Conservation (phyloP, 2,113 vertebrate genomes). For the Aleadryas rufinucha region DNA sequence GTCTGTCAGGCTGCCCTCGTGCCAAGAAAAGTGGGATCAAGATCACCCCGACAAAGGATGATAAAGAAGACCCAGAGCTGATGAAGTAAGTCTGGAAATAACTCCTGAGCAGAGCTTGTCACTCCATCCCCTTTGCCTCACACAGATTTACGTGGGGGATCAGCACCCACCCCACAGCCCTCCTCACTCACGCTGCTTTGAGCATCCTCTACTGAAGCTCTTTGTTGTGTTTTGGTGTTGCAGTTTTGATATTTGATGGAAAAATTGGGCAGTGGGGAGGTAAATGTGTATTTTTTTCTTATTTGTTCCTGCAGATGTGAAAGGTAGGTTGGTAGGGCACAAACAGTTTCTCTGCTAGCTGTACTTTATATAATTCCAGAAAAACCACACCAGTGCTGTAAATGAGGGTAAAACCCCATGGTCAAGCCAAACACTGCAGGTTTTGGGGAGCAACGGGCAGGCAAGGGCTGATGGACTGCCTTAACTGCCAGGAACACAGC, state of each 20-base stretch:
- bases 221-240: fast-evolving
- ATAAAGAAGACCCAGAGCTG: slow-evolving; percentile 97
- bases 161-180: not conserved
- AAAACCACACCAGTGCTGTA: not conserved
- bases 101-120: not conserved
- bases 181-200: fast-evolving
- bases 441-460: not conserved
- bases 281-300: not conserved
- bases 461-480: not conserved
- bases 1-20: slow-evolving; percentile 99
- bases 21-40: slow-evolving; percentile 99
- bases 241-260: not conserved
- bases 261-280: not conserved
- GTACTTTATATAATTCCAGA: not conserved
- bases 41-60: slow-evolving; percentile 92
- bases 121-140: not conserved
- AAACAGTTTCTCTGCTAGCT: not conserved
- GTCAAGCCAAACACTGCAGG: fast-evolving
- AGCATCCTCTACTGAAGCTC: not conserved
- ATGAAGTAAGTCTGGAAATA: slow-evolving; percentile 89
- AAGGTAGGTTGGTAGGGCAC: not conserved
- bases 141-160: not conserved
- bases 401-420: not conserved
- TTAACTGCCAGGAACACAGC: not conserved
- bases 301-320: not conserved